A percentile compares a stretch with the other conserved stretches of the same genome.
phyloP scores from a whole-genome alignment of 2,888 invertebrate species.

The Alloscopus bannaensis region DNA sequence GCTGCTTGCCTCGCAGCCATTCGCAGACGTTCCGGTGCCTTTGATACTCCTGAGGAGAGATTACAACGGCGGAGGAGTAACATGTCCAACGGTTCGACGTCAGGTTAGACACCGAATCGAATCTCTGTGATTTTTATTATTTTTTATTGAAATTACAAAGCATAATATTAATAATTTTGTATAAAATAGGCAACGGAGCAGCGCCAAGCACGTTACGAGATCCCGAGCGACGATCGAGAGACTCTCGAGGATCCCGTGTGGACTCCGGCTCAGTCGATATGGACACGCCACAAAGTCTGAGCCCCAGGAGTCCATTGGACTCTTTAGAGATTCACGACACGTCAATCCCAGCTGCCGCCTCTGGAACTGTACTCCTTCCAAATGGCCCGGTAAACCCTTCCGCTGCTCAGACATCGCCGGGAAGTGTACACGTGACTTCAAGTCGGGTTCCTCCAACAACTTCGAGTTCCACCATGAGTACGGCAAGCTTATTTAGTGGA shows the following conservation, averaged over 20 bases:
- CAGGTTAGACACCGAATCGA: too few species aligned
- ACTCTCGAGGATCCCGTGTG: conserved; percentile 74
- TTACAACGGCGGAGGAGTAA: conserved; percentile 70
- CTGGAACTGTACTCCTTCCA: conserved; percentile 51
- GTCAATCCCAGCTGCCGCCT: conserved; percentile 69
- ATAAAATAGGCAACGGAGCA: conserved; percentile 39
- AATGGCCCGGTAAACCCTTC: conserved; percentile 30
- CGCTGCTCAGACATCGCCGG: conserved; percentile 1
- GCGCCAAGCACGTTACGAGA: conserved; percentile 69
- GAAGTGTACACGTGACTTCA: conserved; percentile 19
- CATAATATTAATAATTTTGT: background rate
- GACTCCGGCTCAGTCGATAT: conserved; percentile 76
- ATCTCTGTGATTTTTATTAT: background rate
- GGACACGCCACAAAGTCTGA: conserved; percentile 75
- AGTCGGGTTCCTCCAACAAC: conserved; percentile 41
- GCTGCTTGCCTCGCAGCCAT: conserved; percentile 72
- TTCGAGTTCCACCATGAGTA: conserved; percentile 62
- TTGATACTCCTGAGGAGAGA: conserved; percentile 72
- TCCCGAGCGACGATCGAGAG: conserved; percentile 67
- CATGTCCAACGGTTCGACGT: conserved; percentile 69
- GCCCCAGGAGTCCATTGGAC: conserved; percentile 75
- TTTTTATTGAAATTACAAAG: background rate
- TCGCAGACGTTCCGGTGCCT: conserved; percentile 72
- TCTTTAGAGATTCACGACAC: conserved; percentile 72
- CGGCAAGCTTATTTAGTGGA: conserved; percentile 55